Base-by-base conservation (phyloP, 2,797 vertebrate species). In the Astyanax mexicanus region DNA sequence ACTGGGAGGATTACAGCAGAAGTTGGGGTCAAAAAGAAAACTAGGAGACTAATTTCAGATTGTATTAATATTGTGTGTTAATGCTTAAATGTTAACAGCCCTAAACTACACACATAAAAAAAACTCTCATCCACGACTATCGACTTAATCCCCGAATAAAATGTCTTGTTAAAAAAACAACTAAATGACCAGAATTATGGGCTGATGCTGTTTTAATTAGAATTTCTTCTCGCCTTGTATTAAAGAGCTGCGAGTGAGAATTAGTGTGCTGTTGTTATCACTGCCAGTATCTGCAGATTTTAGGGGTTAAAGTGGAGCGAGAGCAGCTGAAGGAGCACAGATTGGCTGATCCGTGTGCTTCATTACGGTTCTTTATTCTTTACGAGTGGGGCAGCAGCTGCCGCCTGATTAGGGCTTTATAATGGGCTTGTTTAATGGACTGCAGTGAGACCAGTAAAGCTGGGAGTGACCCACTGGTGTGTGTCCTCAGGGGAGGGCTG, bases 371-470 rank as follows among this genome's bases (percentile, higher is more conserved):
- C 51, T 54, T 27, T 54, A 54, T 27, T 54, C 51, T 54, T 54
- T 27, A 54, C 12, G 51, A 37, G 62, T 44, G 35, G 67, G 10
- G 57, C 23, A 55, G 61, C 76, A 74, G 82, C 70, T 78, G 66
- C 29, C 35, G 51, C 6, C 74, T 75, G 67, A 77, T 80, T 82
- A 79, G 68, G 64, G 27, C 54, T 65, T 47, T 25, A 65, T 74
- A 68, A 78, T 72, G 62, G 57, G 65, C 37, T 72, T 66, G 67
- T 72, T 74, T 69, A 54, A 69, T 76, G 51, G 66, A 52, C 70
- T 57, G 44, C 68, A 75, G 66, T 40, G 11, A 58, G 61, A 69
- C 72, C 77, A 79, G 54, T 81, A 81, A 75, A 70, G 73, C 69
- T 32, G 32, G 0, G 37, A 66, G 37, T 76, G 71, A 78, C 74